Conservation (phyloP, 2,888 invertebrate genomes). For the Cancer borealis region DNA sequence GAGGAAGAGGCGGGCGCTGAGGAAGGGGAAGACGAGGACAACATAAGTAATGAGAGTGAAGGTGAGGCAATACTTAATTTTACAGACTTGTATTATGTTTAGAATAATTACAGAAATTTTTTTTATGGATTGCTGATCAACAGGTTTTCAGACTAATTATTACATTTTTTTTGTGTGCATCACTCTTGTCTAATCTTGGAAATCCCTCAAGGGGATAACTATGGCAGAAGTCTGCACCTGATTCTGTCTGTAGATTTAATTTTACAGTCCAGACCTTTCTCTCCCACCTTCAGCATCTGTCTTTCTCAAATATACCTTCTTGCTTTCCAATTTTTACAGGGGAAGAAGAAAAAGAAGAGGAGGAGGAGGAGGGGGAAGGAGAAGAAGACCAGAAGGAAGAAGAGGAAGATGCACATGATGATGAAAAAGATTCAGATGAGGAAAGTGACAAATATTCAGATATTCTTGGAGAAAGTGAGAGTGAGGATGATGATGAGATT, state of each 20-base stretch:
- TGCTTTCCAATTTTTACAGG: constrained; percentile 67
- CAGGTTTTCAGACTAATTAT: too few relatives aligned
- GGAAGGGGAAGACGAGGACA: constrained; percentile 44
- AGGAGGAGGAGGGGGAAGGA: constrained; percentile 77
- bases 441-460: constrained; percentile 76
- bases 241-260: not conserved
- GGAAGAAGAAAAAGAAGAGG: constrained; percentile 77
- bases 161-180: too few relatives aligned
- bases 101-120: too few relatives aligned
- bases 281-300: not conserved
- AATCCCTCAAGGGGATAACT: too few relatives aligned
- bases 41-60: constrained; percentile 66
- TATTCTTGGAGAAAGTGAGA: constrained; percentile 74
- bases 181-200: too few relatives aligned
- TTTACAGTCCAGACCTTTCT: not conserved
- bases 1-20: constrained; percentile 41
- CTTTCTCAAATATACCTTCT: not conserved
- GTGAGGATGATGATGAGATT: constrained; percentile 77
- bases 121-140: too few relatives aligned
- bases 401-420: constrained; percentile 81
- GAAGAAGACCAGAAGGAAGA: constrained; percentile 74
- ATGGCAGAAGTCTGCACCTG: too few relatives aligned
- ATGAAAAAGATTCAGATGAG: constrained; percentile 82
- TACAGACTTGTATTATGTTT: too few relatives aligned
- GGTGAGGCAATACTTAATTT: not conserved